Conservation (phyloP, 2,888 invertebrate genomes). For the Dilophus febrilis region DNA sequence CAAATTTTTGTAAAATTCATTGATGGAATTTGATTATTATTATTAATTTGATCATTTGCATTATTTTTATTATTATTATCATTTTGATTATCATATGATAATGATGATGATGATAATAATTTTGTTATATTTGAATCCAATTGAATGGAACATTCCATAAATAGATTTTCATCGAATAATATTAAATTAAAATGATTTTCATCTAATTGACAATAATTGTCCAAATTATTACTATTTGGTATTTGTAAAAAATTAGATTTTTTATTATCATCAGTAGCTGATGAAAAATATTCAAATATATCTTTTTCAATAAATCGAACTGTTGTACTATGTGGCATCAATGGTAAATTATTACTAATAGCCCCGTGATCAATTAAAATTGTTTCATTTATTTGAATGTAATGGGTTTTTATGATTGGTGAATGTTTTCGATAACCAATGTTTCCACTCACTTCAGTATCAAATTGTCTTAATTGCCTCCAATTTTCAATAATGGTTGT, state of each 20-base stretch:
- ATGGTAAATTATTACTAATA: slow-evolving; percentile 12
- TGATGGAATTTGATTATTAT: too few relatives aligned
- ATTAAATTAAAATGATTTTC: slow-evolving; percentile 11
- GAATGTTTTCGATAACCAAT: slow-evolving; percentile 21
- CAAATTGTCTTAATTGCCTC: not conserved
- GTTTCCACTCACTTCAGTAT: slow-evolving; percentile 16
- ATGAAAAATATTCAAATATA: too few relatives aligned
- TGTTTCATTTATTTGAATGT: slow-evolving; percentile 15
- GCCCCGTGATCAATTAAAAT: slow-evolving; percentile 8
- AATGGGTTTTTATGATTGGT: slow-evolving; percentile 19
- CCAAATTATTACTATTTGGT: not conserved
- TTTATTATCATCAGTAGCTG: too few relatives aligned
- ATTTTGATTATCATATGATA: too few relatives aligned
- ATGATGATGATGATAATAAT: too few relatives aligned
- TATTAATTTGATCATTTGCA: too few relatives aligned
- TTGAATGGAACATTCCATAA: slow-evolving; percentile 18
- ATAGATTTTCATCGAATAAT: slow-evolving; percentile 20
- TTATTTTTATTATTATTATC: too few relatives aligned
- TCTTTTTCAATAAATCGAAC: not conserved
- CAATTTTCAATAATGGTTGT: slow-evolving; percentile 1
- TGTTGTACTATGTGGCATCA: slow-evolving; percentile 15
- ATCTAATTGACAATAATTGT: slow-evolving; percentile 2
- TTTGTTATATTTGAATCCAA: not conserved
- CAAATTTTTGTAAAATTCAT: slow-evolving; percentile 22
- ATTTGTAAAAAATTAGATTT: slow-evolving; percentile 3